phyloP scores from a whole-genome alignment of 1,140 invertebrate genomes.

The Branchinecta lynchi region DNA sequence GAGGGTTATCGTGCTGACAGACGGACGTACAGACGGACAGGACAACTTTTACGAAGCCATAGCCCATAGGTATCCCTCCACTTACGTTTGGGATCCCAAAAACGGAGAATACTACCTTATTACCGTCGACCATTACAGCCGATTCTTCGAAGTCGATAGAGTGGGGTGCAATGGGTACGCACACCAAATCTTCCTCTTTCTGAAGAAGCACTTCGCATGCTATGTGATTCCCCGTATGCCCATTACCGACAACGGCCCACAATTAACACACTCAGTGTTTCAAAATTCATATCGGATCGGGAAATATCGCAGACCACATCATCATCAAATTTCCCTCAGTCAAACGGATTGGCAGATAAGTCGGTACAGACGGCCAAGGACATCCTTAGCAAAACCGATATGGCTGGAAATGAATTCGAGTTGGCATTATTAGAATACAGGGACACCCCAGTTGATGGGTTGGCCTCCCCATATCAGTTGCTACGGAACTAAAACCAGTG shows the following conservation, averaged over 20 bases:
- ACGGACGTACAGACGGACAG: too few relatives aligned
- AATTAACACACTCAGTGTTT: not conserved
- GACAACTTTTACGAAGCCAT: too few relatives aligned
- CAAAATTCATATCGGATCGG: constrained; percentile 9
- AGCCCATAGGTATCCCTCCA: too few relatives aligned
- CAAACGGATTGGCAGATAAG: too few relatives aligned
- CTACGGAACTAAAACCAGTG: not conserved
- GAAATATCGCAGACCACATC: too few relatives aligned
- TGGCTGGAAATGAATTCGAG: constrained; percentile 1
- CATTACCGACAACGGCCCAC: constrained; percentile 8
- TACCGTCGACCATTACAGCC: constrained; percentile 4
- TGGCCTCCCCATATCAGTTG: constrained; percentile 4
- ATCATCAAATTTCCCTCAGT: too few relatives aligned
- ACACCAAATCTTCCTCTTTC: not conserved
- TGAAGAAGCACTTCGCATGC: constrained; percentile 4
- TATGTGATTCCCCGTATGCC: not conserved
- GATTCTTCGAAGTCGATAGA: constrained; percentile 9
- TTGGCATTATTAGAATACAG: constrained; percentile 4
- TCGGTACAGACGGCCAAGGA: too few relatives aligned
- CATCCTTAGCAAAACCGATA: not conserved
- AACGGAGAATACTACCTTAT: constrained; percentile 1
- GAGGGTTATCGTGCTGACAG: too few relatives aligned
- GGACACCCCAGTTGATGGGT: constrained; percentile 4
- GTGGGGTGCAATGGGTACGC: not conserved
- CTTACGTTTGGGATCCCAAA: not conserved